Conservation (phyloP, 1,140 invertebrate genomes). For the Dinoponera quadriceps region DNA sequence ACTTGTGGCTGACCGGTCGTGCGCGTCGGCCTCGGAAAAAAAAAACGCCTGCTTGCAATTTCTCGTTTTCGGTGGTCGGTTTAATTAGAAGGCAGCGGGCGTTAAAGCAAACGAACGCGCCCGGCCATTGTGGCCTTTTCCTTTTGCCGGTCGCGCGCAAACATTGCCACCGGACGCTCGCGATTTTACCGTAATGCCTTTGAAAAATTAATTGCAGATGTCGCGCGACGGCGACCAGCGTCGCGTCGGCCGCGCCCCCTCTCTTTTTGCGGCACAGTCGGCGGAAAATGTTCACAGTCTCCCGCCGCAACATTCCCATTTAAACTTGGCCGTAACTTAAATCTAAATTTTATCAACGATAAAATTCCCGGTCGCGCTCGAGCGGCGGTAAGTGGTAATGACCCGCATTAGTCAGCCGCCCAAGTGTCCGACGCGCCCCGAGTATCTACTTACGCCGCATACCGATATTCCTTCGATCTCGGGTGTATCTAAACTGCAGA, state of each 20-base stretch:
- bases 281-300: constrained; percentile 3
- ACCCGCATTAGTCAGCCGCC: background rate
- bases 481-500: background rate
- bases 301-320: background rate
- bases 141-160: constrained; percentile 30
- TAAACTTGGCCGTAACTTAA: background rate
- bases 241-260: background rate
- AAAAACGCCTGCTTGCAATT: constrained; percentile 48
- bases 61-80: constrained; percentile 62
- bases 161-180: constrained; percentile 2
- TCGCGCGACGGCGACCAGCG: background rate
- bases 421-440: background rate
- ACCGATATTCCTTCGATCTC: background rate
- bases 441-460: background rate
- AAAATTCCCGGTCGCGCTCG: no score
- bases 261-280: background rate
- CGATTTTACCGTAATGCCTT: constrained; percentile 18
- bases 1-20: constrained; percentile 16
- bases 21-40: constrained; percentile 16
- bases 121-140: constrained; percentile 32
- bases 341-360: constrained; percentile 29
- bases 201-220: constrained; percentile 56
- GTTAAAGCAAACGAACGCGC: constrained; percentile 73
- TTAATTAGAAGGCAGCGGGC: constrained; percentile 74
- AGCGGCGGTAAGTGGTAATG: background rate